Conservation (phyloP, 2,888 invertebrate genomes). For the Brenthis hecate region DNA sequence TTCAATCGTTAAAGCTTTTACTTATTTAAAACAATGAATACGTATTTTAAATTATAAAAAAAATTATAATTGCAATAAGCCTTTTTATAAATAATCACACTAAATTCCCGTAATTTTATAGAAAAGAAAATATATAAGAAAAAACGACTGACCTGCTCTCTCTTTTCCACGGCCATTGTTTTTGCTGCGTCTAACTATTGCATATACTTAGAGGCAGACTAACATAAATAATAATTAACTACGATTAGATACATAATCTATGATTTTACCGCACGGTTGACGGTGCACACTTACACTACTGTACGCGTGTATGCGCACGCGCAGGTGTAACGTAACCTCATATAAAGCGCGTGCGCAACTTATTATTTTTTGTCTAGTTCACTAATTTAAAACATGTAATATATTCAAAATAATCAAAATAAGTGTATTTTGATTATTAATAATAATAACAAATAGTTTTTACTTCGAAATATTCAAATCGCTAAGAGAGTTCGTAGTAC, state of each 20-base stretch:
- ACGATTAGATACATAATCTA: constrained; percentile 5
- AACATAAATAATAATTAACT: constrained; percentile 16
- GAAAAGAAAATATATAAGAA: neutral
- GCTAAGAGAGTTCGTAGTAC: neutral
- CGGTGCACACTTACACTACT: too few relatives aligned
- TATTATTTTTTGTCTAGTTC: neutral
- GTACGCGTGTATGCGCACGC: too few relatives aligned
- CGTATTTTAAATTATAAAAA: too few relatives aligned
- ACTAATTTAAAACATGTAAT: neutral
- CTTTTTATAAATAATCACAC: too few relatives aligned
- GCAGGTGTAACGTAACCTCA: constrained; percentile 6
- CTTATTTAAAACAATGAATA: too few relatives aligned
- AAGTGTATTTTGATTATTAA: neutral
- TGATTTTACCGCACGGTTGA: neutral
- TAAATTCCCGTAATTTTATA: too few relatives aligned
- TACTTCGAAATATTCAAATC: neutral
- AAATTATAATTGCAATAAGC: too few relatives aligned
- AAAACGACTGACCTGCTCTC: constrained; percentile 23
- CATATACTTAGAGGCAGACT: constrained; percentile 4
- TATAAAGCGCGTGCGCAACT: constrained; percentile 6
- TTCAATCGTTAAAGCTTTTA: too few relatives aligned
- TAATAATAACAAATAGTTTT: neutral
- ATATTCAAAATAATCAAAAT: neutral
- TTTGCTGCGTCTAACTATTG: neutral
- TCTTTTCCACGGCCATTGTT: constrained; percentile 18